phyloP scores from a whole-genome alignment of 2,113 vertebrate species.

The Pygoscelis antarcticus region DNA sequence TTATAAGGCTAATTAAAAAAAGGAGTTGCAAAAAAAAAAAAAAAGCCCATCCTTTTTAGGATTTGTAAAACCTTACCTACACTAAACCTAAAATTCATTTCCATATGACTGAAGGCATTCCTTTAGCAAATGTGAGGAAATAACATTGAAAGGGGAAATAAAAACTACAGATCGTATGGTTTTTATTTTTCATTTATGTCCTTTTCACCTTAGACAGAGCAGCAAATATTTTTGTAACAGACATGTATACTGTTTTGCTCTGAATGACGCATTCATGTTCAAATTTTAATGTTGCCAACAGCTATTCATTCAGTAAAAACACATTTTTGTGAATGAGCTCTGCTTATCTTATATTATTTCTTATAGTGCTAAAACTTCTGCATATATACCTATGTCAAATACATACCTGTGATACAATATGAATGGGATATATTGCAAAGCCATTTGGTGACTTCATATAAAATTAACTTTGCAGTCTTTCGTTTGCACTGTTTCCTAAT shows the following conservation, averaged over 20 bases:
- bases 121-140: background rate
- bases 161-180: background rate
- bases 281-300: constrained; percentile 9
- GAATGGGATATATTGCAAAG: background rate
- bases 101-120: background rate
- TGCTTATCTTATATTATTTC: background rate
- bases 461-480: background rate
- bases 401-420: background rate
- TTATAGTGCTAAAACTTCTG: background rate
- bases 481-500: background rate
- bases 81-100: background rate
- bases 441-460: background rate
- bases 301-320: background rate
- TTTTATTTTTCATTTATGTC: background rate
- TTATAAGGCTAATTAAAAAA: background rate
- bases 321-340: background rate
- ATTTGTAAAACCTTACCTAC: background rate
- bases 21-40: background rate
- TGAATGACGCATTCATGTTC: background rate
- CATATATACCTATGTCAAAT: background rate
- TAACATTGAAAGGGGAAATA: background rate
- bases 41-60: background rate
- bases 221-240: background rate
- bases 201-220: background rate
- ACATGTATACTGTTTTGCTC: background rate